phyloP scores from a whole-genome alignment of 1,140 invertebrate species.

The Aphelinus certus region DNA sequence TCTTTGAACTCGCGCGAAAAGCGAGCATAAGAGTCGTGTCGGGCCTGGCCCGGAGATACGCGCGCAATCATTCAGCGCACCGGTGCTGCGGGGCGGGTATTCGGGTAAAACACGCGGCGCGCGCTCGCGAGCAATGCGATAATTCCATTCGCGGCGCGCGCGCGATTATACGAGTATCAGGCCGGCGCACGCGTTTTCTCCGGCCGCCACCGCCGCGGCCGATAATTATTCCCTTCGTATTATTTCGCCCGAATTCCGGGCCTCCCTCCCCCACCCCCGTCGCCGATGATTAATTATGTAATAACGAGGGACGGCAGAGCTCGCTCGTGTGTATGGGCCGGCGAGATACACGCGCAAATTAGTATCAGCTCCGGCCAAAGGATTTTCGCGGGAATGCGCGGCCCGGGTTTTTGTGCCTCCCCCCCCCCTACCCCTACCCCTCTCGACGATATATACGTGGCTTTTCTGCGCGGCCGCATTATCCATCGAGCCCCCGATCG shows the following conservation, averaged over 20 bases:
- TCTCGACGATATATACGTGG: no score
- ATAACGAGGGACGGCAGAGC: conserved; percentile 5
- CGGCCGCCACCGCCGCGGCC: neutral
- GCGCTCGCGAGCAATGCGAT: conserved; percentile 45
- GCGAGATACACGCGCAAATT: neutral
- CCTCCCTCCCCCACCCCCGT: neutral
- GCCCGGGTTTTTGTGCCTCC: no score
- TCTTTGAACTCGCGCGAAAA: no score
- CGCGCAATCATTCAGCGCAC: neutral
- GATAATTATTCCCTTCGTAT: conserved; percentile 25
- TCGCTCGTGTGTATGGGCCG: neutral
- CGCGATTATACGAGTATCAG: conserved; percentile 52
- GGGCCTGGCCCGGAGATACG: neutral
- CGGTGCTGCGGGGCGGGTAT: neutral
- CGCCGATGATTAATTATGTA: conserved; percentile 37
- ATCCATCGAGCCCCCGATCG: neutral
- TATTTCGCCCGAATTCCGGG: neutral
- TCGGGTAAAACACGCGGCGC: conserved; percentile 25
- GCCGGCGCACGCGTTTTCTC: conserved; percentile 3
- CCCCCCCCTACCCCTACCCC: no score
- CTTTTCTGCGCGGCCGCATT: no score
- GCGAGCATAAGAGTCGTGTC: neutral
- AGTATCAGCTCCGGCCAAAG: no score
- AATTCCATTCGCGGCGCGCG: conserved; percentile 39
- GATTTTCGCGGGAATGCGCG: no score